Evolutionary conservation across 2,797 vertebrate genomes (phyloP).

Genomic region (Ctenochaetus hawaiiensis): DNA sequence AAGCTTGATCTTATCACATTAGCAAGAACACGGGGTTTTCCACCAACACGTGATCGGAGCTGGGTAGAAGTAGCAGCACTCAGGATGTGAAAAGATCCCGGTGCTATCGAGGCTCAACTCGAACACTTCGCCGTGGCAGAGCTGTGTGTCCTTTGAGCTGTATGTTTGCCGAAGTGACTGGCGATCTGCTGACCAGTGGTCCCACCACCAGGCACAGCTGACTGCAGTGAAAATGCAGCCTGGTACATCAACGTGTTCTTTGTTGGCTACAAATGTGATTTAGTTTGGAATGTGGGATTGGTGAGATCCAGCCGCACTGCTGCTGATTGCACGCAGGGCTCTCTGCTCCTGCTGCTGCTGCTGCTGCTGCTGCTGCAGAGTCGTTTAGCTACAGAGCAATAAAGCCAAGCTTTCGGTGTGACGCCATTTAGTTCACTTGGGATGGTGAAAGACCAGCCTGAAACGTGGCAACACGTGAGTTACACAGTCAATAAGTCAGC

Average conservation of each 20-base stretch:
- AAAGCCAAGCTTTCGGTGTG: constrained; percentile 58
- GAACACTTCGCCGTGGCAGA: constrained; percentile 41
- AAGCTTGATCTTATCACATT: constrained; percentile 74
- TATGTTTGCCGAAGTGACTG: constrained; percentile 53
- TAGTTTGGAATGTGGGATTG: constrained; percentile 73
- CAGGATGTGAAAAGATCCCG: constrained; percentile 29
- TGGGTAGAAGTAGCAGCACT: constrained; percentile 43
- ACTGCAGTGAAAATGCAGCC: constrained; percentile 55
- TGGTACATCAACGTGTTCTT: constrained; percentile 64
- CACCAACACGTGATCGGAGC: constrained; percentile 53
- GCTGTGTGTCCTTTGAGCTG: constrained; percentile 32
- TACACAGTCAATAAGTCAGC: constrained; percentile 54
- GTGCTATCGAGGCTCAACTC: constrained; percentile 22
- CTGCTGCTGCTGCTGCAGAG: constrained; percentile 56
- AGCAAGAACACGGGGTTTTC: constrained; percentile 56
- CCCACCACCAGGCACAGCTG: constrained; percentile 57
- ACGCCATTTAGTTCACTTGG: constrained; percentile 53
- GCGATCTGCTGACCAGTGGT: constrained; percentile 67
- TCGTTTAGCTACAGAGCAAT: constrained; percentile 52
- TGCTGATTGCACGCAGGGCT: constrained; percentile 53
- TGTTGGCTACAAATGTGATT: constrained; percentile 81
- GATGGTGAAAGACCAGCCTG: constrained; percentile 48
- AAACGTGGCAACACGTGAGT: constrained; percentile 61
- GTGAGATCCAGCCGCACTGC: constrained; percentile 46
- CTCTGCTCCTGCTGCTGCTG: constrained; percentile 49